Base-by-base conservation (phyloP, 2,888 invertebrate species). In the Ommatoiulus sabulosus region DNA sequence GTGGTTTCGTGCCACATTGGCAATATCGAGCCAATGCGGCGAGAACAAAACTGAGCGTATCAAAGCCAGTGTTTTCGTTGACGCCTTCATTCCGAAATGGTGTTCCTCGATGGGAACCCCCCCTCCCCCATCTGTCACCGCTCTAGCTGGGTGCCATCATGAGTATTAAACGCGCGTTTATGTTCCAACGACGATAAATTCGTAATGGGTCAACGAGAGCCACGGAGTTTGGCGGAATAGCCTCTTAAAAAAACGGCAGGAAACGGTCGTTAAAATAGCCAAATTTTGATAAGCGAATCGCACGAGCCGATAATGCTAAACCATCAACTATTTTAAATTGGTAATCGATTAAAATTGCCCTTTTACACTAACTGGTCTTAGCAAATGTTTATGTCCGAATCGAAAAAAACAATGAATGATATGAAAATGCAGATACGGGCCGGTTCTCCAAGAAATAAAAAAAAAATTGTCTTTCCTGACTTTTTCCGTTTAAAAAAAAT, bases 61-160 rank as follows among this genome's bases (percentile, higher is more conserved):
- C 72, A 72, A 72, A 72, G 24, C 8, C 24, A 24, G 8, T 72
- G 24, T 72, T 72, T 72, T 72, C 72, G 72, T 72, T 72, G 72
- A 72, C 72, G 72, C 72, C 72, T 72, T 72, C 72, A 72, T 72
- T 72, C 72, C 72, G 72, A 72, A 72, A 72, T 72, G 72, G 72
- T 24, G 72, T 24, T 72, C 72, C 72, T 72, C 6, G 6, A 72
- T 72, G 24, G 72, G 17, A 72, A 4, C 72, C 63, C 8, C 6
- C 8, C 46, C 4, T 8, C 52, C 52, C 12, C 72, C 72, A 72
- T 72, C 72, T 72, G 72, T 72, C 72, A 72, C 72, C 24, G 35
- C 35, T 35, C 35, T 35, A 1, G 35, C n/a, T 12, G 24, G 72
- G 72, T 72, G 72, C 20, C 8, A 72, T 72, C 72, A n/a, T 12